Percentiles rank a stretch among this genome's conserved stretches.
phyloP scores from a whole-genome alignment of 2,888 invertebrate species.

The Gnatocerus cornutus region DNA sequence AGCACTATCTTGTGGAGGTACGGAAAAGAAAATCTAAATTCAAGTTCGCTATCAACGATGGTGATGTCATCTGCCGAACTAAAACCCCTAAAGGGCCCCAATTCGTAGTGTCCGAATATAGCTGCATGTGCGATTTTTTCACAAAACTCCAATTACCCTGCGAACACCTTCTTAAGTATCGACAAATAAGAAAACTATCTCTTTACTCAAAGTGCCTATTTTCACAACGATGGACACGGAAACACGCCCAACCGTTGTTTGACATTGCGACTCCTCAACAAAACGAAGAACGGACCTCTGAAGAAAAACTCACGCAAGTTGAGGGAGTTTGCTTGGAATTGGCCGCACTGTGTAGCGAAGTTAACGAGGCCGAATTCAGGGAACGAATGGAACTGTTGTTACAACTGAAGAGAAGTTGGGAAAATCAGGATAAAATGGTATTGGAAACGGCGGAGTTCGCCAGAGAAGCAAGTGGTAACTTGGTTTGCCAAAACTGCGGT shows the following conservation, averaged over 20 bases:
- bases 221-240: slow-evolving; percentile 1
- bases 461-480: too few relatives aligned
- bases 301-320: neutral
- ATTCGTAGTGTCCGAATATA: slow-evolving; percentile 8
- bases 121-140: slow-evolving; percentile 16
- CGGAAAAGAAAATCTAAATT: neutral
- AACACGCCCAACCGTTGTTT: neutral
- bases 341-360: neutral
- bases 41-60: neutral
- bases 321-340: neutral
- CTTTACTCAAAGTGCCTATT: slow-evolving; percentile 4
- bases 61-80: neutral
- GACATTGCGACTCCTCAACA: neutral
- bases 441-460: too few relatives aligned
- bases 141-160: neutral
- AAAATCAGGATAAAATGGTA: neutral
- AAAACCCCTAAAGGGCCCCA: too few relatives aligned
- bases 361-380: neutral
- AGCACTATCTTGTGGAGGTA: neutral
- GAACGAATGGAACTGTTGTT: neutral
- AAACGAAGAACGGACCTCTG: too few relatives aligned
- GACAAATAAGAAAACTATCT: neutral
- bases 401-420: neutral
- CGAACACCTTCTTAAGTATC: neutral
- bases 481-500: too few relatives aligned